Evolutionary conservation across 2,888 invertebrate species (phyloP).

Genomic region (Serrognathus titanus): DNA sequence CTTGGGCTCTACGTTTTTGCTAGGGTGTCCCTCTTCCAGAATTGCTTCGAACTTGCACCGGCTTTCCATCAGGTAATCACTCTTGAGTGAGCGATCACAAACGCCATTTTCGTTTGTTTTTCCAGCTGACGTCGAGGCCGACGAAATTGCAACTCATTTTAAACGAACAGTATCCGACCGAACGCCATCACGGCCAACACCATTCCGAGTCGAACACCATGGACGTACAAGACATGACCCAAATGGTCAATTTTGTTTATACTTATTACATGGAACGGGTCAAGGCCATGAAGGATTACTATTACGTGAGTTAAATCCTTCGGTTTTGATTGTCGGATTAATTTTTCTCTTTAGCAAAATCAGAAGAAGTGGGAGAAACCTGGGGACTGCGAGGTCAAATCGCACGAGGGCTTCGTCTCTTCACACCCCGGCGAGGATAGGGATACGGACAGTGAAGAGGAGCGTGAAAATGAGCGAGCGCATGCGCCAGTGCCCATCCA

Average conservation of each 20-base stretch:
- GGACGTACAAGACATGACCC: slow-evolving; percentile 81
- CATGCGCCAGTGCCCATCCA: slow-evolving; percentile 45
- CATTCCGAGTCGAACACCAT: slow-evolving; percentile 53
- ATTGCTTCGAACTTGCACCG: slow-evolving; percentile 95
- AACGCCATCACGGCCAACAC: slow-evolving; percentile 52
- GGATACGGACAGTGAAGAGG: slow-evolving; percentile 62
- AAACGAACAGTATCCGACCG: slow-evolving; percentile 75
- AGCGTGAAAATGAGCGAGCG: slow-evolving; percentile 46
- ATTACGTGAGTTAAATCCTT: slow-evolving; percentile 39
- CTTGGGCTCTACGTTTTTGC: slow-evolving; percentile 96
- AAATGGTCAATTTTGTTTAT: slow-evolving; percentile 94
- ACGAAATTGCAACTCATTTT: slow-evolving; percentile 75
- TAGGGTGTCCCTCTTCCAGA: slow-evolving; percentile 85
- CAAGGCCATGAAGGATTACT: slow-evolving; percentile 57
- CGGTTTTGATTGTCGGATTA: not conserved
- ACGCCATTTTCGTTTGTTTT: slow-evolving; percentile 24
- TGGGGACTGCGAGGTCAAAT: slow-evolving; percentile 54
- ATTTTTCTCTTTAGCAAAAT: slow-evolving; percentile 39
- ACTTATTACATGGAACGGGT: slow-evolving; percentile 83
- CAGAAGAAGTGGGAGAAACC: slow-evolving; percentile 61
- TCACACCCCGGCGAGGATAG: slow-evolving; percentile 66
- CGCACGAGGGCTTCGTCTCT: slow-evolving; percentile 58
- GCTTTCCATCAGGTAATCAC: slow-evolving; percentile 79
- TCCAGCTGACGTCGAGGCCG: slow-evolving; percentile 77
- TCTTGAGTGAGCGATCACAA: not conserved